phyloP scores from a whole-genome alignment of 2,888 invertebrate genomes.

The Stenotaenia linearis region DNA sequence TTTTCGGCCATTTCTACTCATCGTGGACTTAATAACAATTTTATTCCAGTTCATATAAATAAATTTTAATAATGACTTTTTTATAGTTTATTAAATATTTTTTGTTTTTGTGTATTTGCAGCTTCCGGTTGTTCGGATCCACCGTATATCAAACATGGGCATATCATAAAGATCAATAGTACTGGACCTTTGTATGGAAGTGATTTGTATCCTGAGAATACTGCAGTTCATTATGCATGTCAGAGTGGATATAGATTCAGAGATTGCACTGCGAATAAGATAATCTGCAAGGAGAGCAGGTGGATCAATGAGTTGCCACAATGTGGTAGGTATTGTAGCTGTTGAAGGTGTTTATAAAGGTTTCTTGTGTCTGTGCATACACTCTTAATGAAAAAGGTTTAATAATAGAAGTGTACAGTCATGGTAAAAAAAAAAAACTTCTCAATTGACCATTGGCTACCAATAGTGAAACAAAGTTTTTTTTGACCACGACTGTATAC shows the following conservation, averaged over 20 bases:
- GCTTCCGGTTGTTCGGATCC: slow-evolving; percentile 26
- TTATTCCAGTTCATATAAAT: background rate
- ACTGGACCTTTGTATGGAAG: background rate
- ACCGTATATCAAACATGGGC: slow-evolving; percentile 4
- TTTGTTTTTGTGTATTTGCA: background rate
- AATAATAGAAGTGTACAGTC: too few species aligned
- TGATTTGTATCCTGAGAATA: slow-evolving; percentile 22
- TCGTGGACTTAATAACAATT: background rate
- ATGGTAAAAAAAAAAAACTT: too few species aligned
- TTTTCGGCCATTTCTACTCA: background rate
- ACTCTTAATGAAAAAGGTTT: too few species aligned
- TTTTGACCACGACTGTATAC: too few species aligned
- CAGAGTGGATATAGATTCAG: background rate
- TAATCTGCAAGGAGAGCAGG: slow-evolving; percentile 2
- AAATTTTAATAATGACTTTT: background rate
- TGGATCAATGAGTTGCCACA: slow-evolving; percentile 27
- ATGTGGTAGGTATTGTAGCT: background rate
- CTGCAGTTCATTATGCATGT: slow-evolving; percentile 13
- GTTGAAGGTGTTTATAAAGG: background rate
- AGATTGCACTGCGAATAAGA: slow-evolving; percentile 8
- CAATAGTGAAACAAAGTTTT: too few species aligned
- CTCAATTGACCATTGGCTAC: too few species aligned
- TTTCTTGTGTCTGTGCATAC: too few species aligned
- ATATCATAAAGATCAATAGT: slow-evolving; percentile 17
- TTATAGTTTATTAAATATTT: background rate